Evolutionary conservation across 2,888 invertebrate genomes (phyloP), one percentile per base, ranked within the genome.

Genomic region (Agrochola macilenta): DNA sequence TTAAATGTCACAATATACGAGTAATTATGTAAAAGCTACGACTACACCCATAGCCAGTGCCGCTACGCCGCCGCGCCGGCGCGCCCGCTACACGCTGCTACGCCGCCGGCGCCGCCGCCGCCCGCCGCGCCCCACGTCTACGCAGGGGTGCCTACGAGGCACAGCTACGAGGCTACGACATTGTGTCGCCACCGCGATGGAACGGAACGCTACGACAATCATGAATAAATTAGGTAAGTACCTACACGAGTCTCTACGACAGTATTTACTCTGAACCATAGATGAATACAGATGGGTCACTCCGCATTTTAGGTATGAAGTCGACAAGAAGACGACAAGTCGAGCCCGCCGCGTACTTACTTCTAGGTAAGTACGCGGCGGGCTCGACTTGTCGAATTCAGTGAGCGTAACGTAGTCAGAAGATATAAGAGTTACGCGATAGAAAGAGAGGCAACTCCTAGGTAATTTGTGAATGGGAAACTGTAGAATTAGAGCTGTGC

Each of bases 61-160:
- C 65, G 81, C 79, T 79, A 79, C 79, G 46, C 78, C 23, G 57
- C 46, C 46, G 30, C 74, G 39, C 26, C 11, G 14, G 39, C n/a
- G 14, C 43, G 8, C 73, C 26, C 52, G 52, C 49, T 49, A 49
- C 49, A 12, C 69, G 60, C 52, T 65, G 77, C 77, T 78, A 76
- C 76, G 78, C 58, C 30, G 35, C 49, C 46, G 46, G 43, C 52
- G 17, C 35, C 30, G 26, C 20, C 8, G 14, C 49, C n/a, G 20
- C 43, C 1, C 30, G 30, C 30, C 30, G 30, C 30, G 12, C 74
- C 35, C 52, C 23, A 23, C 52, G 20, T 35, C 77, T 77, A 65
- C 65, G 65, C 64, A 58, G 58, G 26, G 61, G 43, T 35, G 61
- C 9, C 52, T 77, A 76, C 77, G 79, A 17, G 30, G 14, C 49